Conservation (phyloP, 2,113 vertebrate genomes). For the Cavia porcellus region DNA sequence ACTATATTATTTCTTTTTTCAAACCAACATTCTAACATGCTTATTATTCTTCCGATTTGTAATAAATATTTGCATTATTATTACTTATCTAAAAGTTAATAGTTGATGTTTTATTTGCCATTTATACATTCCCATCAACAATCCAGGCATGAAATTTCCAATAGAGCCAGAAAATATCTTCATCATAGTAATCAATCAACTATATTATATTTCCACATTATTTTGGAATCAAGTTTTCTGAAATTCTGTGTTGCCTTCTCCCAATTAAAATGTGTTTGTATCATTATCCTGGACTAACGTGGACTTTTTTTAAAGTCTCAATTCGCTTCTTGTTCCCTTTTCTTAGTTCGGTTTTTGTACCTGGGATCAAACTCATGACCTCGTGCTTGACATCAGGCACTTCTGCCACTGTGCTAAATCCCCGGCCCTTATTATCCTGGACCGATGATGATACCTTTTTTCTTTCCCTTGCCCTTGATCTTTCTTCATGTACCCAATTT, state of each 20-base stretch:
- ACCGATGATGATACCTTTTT: neutral
- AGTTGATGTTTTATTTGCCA: neutral
- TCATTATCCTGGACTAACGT: neutral
- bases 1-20: neutral
- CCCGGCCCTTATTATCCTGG: neutral
- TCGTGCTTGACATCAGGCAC: no score
- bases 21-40: neutral
- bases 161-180: neutral
- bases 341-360: no score
- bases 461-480: neutral
- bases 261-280: neutral
- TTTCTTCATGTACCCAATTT: neutral
- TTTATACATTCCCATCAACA: slow-evolving; percentile 15
- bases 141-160: neutral
- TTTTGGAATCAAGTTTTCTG: neutral
- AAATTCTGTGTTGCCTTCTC: neutral
- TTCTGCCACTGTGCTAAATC: no score
- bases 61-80: neutral
- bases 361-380: no score
- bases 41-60: slow-evolving; percentile 4
- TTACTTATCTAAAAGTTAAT: neutral
- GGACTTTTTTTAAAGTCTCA: no score
- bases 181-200: neutral
- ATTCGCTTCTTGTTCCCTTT: no score
- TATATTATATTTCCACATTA: neutral